A percentile compares a stretch with the other conserved stretches of the same genome.
Evolutionary conservation across 2,113 vertebrate genomes (phyloP).

Genomic region (Phrynosoma blainvillii): DNA sequence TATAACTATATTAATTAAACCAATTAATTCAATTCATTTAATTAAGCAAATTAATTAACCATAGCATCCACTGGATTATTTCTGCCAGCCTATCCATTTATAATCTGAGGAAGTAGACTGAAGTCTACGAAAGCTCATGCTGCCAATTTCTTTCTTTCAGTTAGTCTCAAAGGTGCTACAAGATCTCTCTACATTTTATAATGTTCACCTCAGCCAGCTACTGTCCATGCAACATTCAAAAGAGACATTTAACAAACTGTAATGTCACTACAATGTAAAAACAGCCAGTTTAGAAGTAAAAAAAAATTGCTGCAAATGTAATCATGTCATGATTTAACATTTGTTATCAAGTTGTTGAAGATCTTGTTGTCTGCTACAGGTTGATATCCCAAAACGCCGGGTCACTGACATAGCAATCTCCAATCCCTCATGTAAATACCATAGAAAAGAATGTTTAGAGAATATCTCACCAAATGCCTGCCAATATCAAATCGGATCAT

Average conservation of each 20-base stretch:
- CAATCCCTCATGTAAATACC: fast-evolving
- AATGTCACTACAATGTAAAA: background rate
- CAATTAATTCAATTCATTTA: too few species aligned
- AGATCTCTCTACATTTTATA: background rate
- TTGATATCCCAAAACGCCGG: background rate
- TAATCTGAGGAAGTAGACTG: background rate
- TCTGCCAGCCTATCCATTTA: background rate
- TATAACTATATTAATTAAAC: background rate
- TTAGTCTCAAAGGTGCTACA: too few species aligned
- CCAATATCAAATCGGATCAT: slow-evolving; percentile 22
- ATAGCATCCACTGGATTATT: background rate
- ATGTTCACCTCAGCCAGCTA: background rate
- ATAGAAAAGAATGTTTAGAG: slow-evolving; percentile 32
- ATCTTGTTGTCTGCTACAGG: slow-evolving; percentile 4
- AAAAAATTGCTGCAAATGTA: background rate
- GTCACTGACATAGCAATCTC: slow-evolving; percentile 22
- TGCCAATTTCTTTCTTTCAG: too few species aligned
- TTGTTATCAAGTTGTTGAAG: slow-evolving; percentile 22
- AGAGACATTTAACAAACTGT: background rate
- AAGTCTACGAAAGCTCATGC: too few species aligned
- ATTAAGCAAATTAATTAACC: background rate
- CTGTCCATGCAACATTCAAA: background rate
- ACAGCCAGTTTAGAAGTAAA: background rate
- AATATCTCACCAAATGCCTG: background rate
- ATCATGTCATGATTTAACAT: background rate